Evolutionary conservation across 2,888 invertebrate genomes (phyloP).

Genomic region (Carterocephalus palaemon): DNA sequence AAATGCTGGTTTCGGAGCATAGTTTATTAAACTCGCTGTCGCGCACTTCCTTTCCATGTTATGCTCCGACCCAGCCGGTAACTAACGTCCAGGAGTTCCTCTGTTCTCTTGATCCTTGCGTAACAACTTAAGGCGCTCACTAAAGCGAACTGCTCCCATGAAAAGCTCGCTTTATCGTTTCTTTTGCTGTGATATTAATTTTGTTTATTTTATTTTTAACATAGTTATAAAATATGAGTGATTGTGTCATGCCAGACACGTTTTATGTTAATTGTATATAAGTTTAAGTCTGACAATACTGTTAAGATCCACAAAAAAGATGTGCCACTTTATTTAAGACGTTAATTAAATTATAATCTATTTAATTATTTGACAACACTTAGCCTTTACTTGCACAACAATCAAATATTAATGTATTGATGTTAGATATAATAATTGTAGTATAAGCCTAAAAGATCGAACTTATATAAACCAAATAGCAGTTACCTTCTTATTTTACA

Average conservation of each 20-base stretch:
- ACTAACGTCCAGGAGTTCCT: conserved; percentile 34
- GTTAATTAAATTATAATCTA: conserved; percentile 1
- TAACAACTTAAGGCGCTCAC: conserved; percentile 29
- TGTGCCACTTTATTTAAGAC: conserved; percentile 20
- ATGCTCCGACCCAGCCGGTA: conserved; percentile 24
- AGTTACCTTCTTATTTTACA: conserved; percentile 34
- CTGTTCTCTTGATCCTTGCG: conserved; percentile 39
- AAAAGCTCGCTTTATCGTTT: conserved; percentile 48
- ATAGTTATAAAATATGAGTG: conserved; percentile 44
- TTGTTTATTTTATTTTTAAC: conserved; percentile 56
- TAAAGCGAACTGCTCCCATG: conserved; percentile 13
- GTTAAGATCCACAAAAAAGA: conserved; percentile 14
- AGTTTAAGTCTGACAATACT: conserved; percentile 18
- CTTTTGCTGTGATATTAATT: conserved; percentile 73
- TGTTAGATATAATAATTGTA: conserved; percentile 5
- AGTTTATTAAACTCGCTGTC: not conserved
- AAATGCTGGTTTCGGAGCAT: conserved; percentile 27
- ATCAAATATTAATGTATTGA: conserved; percentile 1
- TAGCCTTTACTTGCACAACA: conserved; percentile 23
- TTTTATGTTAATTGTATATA: conserved; percentile 41
- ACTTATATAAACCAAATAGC: conserved; percentile 34
- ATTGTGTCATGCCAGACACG: conserved; percentile 52
- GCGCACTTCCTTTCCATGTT: conserved; percentile 1
- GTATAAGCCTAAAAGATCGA: not conserved
- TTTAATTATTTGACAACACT: conserved; percentile 5